Conservation (phyloP, 2,888 invertebrate species). For the Tridacna crocea region DNA sequence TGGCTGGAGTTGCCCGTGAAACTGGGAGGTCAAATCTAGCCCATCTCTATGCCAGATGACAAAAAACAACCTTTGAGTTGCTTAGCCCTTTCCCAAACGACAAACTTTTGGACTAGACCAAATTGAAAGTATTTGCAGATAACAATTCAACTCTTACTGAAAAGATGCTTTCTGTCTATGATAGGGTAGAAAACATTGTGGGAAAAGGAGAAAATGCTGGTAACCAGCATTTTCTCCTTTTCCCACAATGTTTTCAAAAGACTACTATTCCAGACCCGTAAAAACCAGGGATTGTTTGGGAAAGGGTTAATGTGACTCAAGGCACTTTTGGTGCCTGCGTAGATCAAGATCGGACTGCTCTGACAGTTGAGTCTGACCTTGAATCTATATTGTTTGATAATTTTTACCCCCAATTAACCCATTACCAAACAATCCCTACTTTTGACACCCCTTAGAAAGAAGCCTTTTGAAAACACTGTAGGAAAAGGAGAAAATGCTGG, state of each 20-base stretch:
- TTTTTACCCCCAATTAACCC: too few species aligned
- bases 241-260: background rate
- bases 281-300: background rate
- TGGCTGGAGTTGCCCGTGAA: too few species aligned
- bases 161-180: background rate
- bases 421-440: too few species aligned
- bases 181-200: background rate
- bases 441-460: too few species aligned
- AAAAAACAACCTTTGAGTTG: too few species aligned
- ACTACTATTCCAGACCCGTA: background rate
- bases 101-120: background rate
- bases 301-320: background rate
- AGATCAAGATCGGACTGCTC: too few species aligned
- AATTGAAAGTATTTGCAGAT: background rate
- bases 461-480: background rate
- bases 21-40: too few species aligned
- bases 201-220: constrained; percentile 4
- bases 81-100: background rate
- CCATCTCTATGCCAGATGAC: background rate
- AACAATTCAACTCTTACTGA: background rate
- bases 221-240: constrained; percentile 1
- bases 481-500: background rate
- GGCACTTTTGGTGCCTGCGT: too few species aligned
- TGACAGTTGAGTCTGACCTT: too few species aligned
- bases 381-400: too few species aligned